A percentile compares a stretch with the other conserved stretches of the same genome.
phyloP scores from a whole-genome alignment of 2,113 vertebrate genomes.

The Haliaeetus leucogaster region DNA sequence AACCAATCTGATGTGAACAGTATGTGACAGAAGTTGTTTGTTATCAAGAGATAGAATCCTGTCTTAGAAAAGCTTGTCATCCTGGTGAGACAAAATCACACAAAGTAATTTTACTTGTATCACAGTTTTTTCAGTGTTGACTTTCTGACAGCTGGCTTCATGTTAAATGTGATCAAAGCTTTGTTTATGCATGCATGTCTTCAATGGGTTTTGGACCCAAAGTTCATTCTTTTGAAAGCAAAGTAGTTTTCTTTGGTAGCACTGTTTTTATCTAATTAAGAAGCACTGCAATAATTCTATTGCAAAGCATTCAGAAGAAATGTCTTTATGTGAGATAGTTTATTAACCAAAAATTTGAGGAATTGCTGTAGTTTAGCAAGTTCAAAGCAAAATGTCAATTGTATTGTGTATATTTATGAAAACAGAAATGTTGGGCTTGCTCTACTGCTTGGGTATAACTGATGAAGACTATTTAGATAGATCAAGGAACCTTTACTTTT shows the following conservation, averaged over 20 bases:
- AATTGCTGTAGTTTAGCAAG: not conserved
- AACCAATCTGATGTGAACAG: slow-evolving; percentile 75
- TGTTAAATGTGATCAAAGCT: slow-evolving; percentile 57
- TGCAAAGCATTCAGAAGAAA: not conserved
- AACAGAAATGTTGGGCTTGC: not conserved
- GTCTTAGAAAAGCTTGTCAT: slow-evolving; percentile 79
- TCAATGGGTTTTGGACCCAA: slow-evolving; percentile 2
- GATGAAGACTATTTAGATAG: not conserved
- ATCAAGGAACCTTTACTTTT: slow-evolving; percentile 30
- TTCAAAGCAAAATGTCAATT: not conserved
- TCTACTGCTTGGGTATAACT: not conserved
- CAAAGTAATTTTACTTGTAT: slow-evolving; percentile 82
- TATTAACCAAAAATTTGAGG: slow-evolving; percentile 2
- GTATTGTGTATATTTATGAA: not conserved
- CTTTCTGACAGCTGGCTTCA: slow-evolving; percentile 70
- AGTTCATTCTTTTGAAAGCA: slow-evolving; percentile 14
- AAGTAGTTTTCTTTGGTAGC: not conserved
- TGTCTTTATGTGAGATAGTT: not conserved
- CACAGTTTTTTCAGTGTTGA: slow-evolving; percentile 71
- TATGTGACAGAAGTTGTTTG: slow-evolving; percentile 71
- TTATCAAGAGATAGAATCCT: slow-evolving; percentile 82
- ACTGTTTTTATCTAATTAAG: not conserved
- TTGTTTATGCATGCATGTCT: slow-evolving; percentile 36
- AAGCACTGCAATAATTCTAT: not conserved
- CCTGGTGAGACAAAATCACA: slow-evolving; percentile 69